Conservation (phyloP, 2,797 vertebrate genomes). For the Scolopax bukidnonensis region DNA sequence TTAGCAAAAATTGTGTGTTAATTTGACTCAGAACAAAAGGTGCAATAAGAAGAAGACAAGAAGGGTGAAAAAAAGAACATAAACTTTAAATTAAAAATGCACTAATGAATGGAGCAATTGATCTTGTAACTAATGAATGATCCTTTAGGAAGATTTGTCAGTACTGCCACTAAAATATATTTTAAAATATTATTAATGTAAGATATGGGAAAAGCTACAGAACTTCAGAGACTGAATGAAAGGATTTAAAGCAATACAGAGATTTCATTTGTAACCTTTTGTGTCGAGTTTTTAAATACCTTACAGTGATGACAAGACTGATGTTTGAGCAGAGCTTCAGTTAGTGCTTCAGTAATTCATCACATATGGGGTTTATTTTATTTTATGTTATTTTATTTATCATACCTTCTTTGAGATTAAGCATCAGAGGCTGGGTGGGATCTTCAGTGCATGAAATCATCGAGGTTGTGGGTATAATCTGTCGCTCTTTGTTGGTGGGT, state of each 20-base stretch:
- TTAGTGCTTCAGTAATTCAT: constrained; percentile 3
- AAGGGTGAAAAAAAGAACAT: not conserved
- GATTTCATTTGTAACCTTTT: constrained; percentile 35
- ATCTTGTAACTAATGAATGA: not conserved
- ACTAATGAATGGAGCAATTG: not conserved
- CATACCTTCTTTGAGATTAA: not conserved
- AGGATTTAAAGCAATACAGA: constrained; percentile 11
- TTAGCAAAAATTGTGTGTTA: not conserved
- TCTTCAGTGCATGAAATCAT: not conserved
- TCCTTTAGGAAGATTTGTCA: not conserved
- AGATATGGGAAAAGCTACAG: not conserved
- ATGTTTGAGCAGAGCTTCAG: not conserved
- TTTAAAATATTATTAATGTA: not conserved
- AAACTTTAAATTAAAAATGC: not conserved
- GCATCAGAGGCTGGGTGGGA: not conserved
- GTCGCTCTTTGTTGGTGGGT: not conserved
- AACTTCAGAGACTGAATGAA: not conserved
- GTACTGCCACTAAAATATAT: not conserved
- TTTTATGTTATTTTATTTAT: not conserved
- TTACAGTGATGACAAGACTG: not conserved
- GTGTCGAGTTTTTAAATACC: constrained; percentile 1
- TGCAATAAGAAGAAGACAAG: not conserved
- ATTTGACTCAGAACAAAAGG: not conserved
- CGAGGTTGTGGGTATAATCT: not conserved
- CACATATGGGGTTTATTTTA: not conserved